Base-by-base conservation (phyloP, 2,797 vertebrate species). In the Momotus momota region DNA sequence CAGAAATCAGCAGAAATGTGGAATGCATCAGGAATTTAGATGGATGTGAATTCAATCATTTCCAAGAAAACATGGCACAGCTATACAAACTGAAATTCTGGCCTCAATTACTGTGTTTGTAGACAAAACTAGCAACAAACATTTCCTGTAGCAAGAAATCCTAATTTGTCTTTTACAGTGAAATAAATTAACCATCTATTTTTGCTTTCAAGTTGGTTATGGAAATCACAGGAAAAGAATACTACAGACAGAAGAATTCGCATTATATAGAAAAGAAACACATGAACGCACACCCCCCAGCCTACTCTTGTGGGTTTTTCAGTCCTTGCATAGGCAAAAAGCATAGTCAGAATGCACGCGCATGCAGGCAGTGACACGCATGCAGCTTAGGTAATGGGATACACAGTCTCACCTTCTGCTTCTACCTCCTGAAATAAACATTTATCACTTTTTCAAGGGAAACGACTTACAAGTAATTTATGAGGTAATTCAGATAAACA, bases 381-480 rank as follows among this genome's bases (percentile, higher is more conserved):
- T 3, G 29, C 51, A 82, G 54, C 65, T 83, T 14, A 43, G 51
- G 5, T 20, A 72, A 16, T 19, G 60, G 40, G 48, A 72, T 22
- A 86, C 85, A 81, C 27, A 20, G 29, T 16, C 67, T 77, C 14
- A 14, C 74, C 74, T 86, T 71, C 45, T 22, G 13, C n/a, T 89
- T 69, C 62, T 49, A 84, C 91, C 67, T 90, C 49, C 91, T 4
- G 54, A 94, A 92, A 91, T 54, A 81, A 77, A 90, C 6, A 57
- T 86, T 94, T 92, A 86, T 88, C 71, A 73, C 52, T 93, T 89
- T 93, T 90, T n/a, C 74, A 80, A 88, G 87, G 61, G 61, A 96
- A 96, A 95, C 7, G 26, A 77, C 80, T 84, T 78, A 31, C 83
- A 82, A 60, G 95, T 67, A 93, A 97, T 97, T 97, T 96, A 96